Evolutionary conservation across 2,113 vertebrate genomes (phyloP).

Genomic region (Ailurus styani): DNA sequence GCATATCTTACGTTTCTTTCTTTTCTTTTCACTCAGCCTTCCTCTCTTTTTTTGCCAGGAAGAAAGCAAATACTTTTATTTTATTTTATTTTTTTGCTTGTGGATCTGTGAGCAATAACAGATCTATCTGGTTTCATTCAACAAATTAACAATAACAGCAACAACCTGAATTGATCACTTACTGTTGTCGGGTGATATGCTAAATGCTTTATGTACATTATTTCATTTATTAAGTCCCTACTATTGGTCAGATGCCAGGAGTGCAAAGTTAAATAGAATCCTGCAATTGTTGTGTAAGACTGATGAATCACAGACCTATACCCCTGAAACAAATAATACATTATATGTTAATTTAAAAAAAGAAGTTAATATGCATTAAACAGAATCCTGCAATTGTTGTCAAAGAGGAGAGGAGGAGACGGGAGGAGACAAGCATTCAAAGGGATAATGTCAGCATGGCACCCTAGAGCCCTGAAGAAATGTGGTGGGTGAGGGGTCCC

Average conservation of each 20-base stretch:
- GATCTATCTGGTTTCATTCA: background rate
- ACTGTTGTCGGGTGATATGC: background rate
- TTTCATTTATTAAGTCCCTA: background rate
- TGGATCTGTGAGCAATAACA: background rate
- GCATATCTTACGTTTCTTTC: background rate
- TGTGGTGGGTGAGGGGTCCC: background rate
- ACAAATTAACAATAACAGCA: background rate
- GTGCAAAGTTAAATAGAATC: background rate
- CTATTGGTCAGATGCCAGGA: background rate
- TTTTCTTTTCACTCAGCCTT: background rate
- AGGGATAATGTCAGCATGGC: background rate
- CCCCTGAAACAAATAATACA: too few species aligned
- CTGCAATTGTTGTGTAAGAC: background rate
- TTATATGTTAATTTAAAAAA: too few species aligned
- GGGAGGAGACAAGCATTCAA: background rate
- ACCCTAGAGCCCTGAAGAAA: background rate
- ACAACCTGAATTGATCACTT: background rate
- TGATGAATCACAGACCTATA: too few species aligned
- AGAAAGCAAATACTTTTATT: background rate
- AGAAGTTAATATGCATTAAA: too few species aligned
- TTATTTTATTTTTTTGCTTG: background rate
- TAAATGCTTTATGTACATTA: background rate
- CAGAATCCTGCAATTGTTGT: background rate
- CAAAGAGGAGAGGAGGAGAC: background rate
- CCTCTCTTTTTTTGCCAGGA: background rate